phyloP scores from a whole-genome alignment of 2,113 vertebrate genomes.

The Odocoileus hemionus region DNA sequence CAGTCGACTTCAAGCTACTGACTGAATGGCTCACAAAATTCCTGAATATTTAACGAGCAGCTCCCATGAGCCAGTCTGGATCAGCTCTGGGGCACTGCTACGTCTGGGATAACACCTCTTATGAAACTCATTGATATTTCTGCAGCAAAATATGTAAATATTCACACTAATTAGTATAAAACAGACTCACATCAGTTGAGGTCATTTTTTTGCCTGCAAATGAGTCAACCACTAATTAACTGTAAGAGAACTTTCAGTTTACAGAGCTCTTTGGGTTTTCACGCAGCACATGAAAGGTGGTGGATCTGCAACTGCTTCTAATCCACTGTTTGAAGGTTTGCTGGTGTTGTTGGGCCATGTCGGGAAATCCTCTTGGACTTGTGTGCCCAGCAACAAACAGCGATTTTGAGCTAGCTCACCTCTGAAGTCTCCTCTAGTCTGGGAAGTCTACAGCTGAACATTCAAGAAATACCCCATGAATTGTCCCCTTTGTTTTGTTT shows the following conservation, averaged over 20 bases:
- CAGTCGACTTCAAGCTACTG: conserved; percentile 6
- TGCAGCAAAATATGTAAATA: conserved; percentile 37
- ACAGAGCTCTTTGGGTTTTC: not conserved
- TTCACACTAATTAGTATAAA: conserved; percentile 43
- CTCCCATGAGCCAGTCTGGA: not conserved
- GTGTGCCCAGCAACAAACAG: not conserved
- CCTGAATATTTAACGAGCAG: not conserved
- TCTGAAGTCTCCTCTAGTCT: not conserved
- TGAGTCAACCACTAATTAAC: conserved; percentile 40
- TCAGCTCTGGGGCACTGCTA: not conserved
- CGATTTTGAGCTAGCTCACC: not conserved
- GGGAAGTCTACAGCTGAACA: not conserved
- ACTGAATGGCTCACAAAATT: not conserved
- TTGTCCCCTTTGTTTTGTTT: not conserved
- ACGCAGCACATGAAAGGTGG: not conserved
- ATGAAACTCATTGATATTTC: conserved; percentile 44
- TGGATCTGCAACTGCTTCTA: not conserved
- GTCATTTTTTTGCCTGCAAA: conserved; percentile 44
- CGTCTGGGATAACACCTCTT: not conserved
- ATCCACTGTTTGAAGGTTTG: not conserved
- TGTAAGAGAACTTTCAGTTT: not conserved
- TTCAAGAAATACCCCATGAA: not conserved
- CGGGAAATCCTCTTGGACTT: not conserved
- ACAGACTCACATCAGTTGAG: not conserved
- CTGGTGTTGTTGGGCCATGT: not conserved